phyloP scores from a whole-genome alignment of 2,113 vertebrate genomes.

The Ctenodactylus gundi region DNA sequence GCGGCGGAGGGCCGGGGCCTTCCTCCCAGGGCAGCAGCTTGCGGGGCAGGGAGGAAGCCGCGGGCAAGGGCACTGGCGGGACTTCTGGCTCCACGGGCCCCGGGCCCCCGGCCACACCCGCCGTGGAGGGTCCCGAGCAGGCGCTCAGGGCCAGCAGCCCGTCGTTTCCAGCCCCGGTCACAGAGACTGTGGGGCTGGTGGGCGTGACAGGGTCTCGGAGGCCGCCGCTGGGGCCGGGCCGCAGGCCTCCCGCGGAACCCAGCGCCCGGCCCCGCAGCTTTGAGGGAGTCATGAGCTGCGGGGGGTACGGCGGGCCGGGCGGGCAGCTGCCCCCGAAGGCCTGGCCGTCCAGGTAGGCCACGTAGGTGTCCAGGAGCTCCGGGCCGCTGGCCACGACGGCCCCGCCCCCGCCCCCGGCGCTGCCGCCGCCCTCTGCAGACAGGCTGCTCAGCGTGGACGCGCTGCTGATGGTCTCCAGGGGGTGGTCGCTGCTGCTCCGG shows the following conservation, averaged over 20 bases:
- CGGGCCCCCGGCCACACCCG: constrained; percentile 52
- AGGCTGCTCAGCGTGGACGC: constrained; percentile 84
- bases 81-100: constrained; percentile 66
- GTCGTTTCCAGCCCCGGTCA: constrained; percentile 78
- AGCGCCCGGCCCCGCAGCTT: constrained; percentile 88
- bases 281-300: constrained; percentile 81
- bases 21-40: constrained; percentile 82
- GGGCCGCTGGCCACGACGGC: constrained; percentile 79
- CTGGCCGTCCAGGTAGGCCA: constrained; percentile 94
- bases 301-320: constrained; percentile 84
- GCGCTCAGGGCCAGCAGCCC: constrained; percentile 79
- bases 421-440: constrained; percentile 83
- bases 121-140: constrained; percentile 62
- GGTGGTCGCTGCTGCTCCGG: constrained; percentile 95
- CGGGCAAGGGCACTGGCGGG: constrained; percentile 62
- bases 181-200: constrained; percentile 82
- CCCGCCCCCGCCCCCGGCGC: constrained; percentile 61
- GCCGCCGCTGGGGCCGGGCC: constrained; percentile 74
- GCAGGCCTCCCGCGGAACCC: constrained; percentile 87
- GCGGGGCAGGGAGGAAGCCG: constrained; percentile 69
- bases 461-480: constrained; percentile 90
- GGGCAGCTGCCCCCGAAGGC: constrained; percentile 90
- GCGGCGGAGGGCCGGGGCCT: constrained; percentile 77
- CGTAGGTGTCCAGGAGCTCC: constrained; percentile 94
- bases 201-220: constrained; percentile 80